Base-by-base conservation (phyloP, 2,113 vertebrate species). In the Coreoperca whiteheadi region DNA sequence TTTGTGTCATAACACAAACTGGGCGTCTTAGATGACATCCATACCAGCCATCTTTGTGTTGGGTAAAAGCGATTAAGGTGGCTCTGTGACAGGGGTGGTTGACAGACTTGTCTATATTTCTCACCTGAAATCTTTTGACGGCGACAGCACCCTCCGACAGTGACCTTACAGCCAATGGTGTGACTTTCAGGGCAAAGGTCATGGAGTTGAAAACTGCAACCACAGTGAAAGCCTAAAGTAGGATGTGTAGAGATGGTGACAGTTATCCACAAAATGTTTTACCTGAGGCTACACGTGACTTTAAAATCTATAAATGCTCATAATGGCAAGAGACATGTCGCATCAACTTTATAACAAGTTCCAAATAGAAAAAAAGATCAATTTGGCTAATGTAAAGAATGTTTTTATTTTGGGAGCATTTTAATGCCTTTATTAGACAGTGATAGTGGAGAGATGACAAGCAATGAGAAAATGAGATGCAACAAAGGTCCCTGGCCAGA, bases 121-220 rank as follows among this genome's bases (percentile, higher is more conserved):
- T 84, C 66, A 96, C 96, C 95, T 96, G 95, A 92, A 96, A 97
- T 87, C 96, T 93, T 73, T 94, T 94, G 20, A 95, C 92, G 21
- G 96, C 95, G 3, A 97, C 93, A 1, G 94, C 82, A 4, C 93
- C 96, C 84, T 96, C 96, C 0, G 96, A 96, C 75, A 96, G 83
- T 10, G 95, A 69, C 65, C 94, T 94, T 34, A 96, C 93, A 9
- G 95, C 94, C 75, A 95, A n/a, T 1, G 96, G 96, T 30, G 95
- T 96, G 87, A 96, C 92, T 87, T 96, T 96, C 54, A 96, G 88
- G 69, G 95, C 93, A 83, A 95, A 96, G 16, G 96, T 96, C 96
- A 96, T 97, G 83, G 95, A 95, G 88, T 96, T 96, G 91, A 96
- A 97, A 79, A 96, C 95, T 23, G 95, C 94, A 37, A 97, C 94